Conservation (phyloP, 30 jellyfish, hydroid and myxozoan species). For the Cassiopea xamachana region DNA sequence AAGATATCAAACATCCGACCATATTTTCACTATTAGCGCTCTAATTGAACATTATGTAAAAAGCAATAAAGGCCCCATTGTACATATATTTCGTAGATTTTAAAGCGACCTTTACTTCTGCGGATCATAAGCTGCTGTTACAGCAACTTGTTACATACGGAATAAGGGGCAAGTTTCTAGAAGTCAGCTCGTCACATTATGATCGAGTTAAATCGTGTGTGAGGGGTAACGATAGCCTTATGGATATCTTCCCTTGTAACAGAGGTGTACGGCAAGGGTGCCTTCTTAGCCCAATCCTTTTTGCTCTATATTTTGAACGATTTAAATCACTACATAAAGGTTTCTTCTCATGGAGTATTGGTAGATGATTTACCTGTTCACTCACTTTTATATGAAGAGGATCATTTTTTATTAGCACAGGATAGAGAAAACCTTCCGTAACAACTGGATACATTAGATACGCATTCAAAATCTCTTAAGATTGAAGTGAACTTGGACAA, state of each 20-base stretch:
- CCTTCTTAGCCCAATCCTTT: too few species aligned
- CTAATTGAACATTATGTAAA: constrained; percentile 21
- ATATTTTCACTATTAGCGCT: constrained; percentile 36
- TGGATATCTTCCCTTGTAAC: too few species aligned
- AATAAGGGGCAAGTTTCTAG: constrained; percentile 41
- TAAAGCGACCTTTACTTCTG: constrained; percentile 17
- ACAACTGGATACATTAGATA: constrained; percentile 25
- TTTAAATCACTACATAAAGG: constrained; percentile 13
- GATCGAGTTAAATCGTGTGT: background rate
- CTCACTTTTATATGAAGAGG: constrained; percentile 32
- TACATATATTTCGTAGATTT: constrained; percentile 11
- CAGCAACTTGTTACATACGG: constrained; percentile 17
- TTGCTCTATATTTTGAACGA: background rate
- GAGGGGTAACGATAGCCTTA: too few species aligned
- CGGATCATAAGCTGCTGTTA: background rate
- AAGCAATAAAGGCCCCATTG: constrained; percentile 34
- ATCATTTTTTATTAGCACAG: constrained; percentile 21
- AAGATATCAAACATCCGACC: constrained; percentile 38
- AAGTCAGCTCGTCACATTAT: constrained; percentile 35
- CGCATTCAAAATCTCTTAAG: constrained; percentile 8
- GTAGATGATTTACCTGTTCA: constrained; percentile 30
- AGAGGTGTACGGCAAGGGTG: too few species aligned
- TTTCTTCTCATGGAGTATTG: constrained; percentile 25
- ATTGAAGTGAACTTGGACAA: background rate
- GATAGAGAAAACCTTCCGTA: constrained; percentile 42